Evolutionary conservation across 2,113 vertebrate genomes (phyloP).

Genomic region (Ceuthmochares aereus): DNA sequence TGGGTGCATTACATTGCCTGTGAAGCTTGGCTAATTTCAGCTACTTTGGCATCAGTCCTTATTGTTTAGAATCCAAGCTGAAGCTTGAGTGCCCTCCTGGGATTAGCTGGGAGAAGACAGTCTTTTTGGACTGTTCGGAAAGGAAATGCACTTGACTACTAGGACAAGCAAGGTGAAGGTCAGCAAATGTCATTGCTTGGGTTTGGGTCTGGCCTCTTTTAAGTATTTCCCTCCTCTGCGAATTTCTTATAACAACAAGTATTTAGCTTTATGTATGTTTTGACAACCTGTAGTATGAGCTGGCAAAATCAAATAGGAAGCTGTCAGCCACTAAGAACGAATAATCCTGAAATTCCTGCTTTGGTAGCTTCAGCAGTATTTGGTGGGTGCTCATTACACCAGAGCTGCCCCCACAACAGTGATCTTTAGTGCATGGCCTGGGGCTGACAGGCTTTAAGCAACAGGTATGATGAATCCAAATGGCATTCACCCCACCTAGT

Average conservation of each 20-base stretch:
- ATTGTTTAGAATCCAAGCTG: not conserved
- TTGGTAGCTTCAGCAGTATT: not conserved
- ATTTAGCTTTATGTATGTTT: not conserved
- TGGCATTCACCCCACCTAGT: not conserved
- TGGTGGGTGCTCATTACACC: not conserved
- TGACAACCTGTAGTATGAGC: not conserved
- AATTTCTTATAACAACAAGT: not conserved
- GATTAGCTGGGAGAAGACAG: not conserved
- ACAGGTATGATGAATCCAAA: not conserved
- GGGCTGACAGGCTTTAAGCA: not conserved
- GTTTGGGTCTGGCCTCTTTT: not conserved
- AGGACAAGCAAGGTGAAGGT: not conserved
- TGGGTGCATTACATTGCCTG: not conserved
- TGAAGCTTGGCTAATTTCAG: not conserved
- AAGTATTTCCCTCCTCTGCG: not conserved
- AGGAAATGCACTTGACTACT: not conserved
- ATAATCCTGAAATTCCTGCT: not conserved
- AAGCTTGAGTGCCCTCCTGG: not conserved
- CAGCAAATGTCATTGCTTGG: not conserved
- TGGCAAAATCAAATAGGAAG: not conserved
- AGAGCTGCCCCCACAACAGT: not conserved
- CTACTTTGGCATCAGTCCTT: not conserved
- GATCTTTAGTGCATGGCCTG: not conserved
- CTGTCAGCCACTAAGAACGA: not conserved
- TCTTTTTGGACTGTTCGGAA: not conserved